Evolutionary conservation across 2,888 invertebrate species (phyloP).

Genomic region (Harpalus rufipes): DNA sequence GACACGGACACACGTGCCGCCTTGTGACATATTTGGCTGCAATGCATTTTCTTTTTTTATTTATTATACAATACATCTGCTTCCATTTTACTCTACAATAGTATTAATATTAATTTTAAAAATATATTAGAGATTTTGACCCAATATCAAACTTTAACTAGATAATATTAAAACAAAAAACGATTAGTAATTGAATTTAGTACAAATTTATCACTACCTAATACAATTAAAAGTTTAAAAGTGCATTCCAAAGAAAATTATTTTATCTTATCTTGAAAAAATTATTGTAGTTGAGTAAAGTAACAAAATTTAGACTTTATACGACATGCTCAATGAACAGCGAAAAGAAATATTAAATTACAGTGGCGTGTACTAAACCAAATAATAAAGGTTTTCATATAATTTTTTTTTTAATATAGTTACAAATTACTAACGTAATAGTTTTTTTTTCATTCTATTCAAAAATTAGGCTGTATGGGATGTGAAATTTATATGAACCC

Average conservation of each 20-base stretch:
- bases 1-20: slow-evolving; percentile 59
- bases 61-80: slow-evolving; percentile 55
- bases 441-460: no score
- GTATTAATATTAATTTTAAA: no score
- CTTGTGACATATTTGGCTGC: slow-evolving; percentile 54
- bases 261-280: slow-evolving; percentile 15
- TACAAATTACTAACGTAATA: no score
- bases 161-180: not conserved
- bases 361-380: slow-evolving; percentile 6
- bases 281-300: not conserved
- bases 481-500: no score
- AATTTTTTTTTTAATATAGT: no score
- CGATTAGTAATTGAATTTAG: no score
- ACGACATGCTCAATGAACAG: slow-evolving; percentile 23
- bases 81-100: slow-evolving; percentile 15
- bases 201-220: not conserved
- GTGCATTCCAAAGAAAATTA: not conserved
- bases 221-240: slow-evolving; percentile 12
- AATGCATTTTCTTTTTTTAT: slow-evolving; percentile 54
- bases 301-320: slow-evolving; percentile 40
- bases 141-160: not conserved
- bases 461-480: no score
- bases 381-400: no score
- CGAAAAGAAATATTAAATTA: slow-evolving; percentile 3
- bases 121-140: no score